Evolutionary conservation across 2,888 invertebrate species (phyloP), one percentile per base, ranked within the genome.

Genomic region (Syrista parreyssii): DNA sequence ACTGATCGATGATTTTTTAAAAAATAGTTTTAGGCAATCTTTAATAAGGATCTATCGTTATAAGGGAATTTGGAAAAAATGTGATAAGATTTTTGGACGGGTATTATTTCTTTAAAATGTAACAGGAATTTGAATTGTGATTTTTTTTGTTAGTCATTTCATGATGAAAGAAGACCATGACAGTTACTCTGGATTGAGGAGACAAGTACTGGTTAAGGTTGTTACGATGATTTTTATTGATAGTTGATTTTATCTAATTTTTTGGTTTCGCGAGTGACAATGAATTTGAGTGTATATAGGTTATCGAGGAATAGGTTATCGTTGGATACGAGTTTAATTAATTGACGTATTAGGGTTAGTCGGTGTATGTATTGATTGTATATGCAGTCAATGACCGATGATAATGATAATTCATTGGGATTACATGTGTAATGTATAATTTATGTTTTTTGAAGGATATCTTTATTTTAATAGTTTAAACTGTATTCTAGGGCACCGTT

Each of bases 401-500:
- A 55, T 23, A 55, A 55, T 55, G 9, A 55, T 55, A 23, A 23
- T 55, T 55, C 55, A 15, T 55, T 23, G 23, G 23, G 23, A 55
- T 23, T 55, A 55, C 23, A 2, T 15, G 23, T 9, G 9, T 55
- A 55, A 23, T 9, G 55, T 23, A 6, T 55, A 23, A 23, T 55
- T 55, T 23, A 23, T 15, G 1, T 71, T 71, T 11, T 0, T 31
- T 23, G 6, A 30, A 33, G 15, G 11, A 71, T 3, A 12, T 35
- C 6, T 11, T 35, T n/a, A 32, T 12, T 9, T 74, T 35, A 73
- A 75, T 40, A 34, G 31, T 76, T 30, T 4, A 30, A 72, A 74
- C 75, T 33, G 12, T 30, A 36, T 76, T 84, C 75, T 79, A 89
- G 89, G 85, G 84, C 74, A 84, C 84, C 72, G 78, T 86, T 6